A percentile compares a stretch with the other conserved stretches of the same genome.
These are phyloP conservation scores for Leptopilina clavipes DNA, from an alignment of 1,140 invertebrate genomes.

Conservation along the genomic window DNA sequence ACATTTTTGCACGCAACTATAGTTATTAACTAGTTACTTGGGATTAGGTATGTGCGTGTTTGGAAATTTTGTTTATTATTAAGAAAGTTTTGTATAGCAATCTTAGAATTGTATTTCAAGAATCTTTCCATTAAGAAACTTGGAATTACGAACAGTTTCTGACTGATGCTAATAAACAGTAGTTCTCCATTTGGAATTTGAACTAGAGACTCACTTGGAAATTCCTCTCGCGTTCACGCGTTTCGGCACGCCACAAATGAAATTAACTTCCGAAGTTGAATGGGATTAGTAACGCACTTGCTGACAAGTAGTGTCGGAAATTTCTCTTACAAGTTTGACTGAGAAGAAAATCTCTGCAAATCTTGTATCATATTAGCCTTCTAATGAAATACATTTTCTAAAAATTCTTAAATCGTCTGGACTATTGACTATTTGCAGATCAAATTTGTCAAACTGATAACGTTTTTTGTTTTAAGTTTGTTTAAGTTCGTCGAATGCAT, in stretches of 20 bases:
- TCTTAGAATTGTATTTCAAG: neutral
- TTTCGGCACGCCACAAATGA: slow-evolving; percentile 31
- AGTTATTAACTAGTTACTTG: too few relatives aligned
- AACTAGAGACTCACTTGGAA: slow-evolving; percentile 21
- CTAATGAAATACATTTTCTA: too few relatives aligned
- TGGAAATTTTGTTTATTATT: neutral
- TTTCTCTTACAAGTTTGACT: neutral
- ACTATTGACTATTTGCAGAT: too few relatives aligned
- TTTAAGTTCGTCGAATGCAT: too few relatives aligned
- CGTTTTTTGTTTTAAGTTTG: too few relatives aligned
- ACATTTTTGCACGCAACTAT: too few relatives aligned
- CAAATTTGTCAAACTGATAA: too few relatives aligned
- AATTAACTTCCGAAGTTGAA: slow-evolving; percentile 28
- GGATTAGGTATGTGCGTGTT: neutral
- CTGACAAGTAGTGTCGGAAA: neutral
- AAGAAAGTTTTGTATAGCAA: neutral
- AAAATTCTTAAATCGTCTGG: too few relatives aligned
- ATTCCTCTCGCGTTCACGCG: slow-evolving; percentile 32
- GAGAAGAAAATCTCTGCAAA: neutral
- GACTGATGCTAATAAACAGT: slow-evolving; percentile 30
- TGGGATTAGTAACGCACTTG: slow-evolving; percentile 2
- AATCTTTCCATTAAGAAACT: slow-evolving; percentile 29
- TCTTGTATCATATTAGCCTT: neutral
- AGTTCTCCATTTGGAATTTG: slow-evolving; percentile 18
- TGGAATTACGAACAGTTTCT: slow-evolving; percentile 21